Evolutionary conservation across 2,888 invertebrate species (phyloP).

Genomic region (Aphidius colemani): DNA sequence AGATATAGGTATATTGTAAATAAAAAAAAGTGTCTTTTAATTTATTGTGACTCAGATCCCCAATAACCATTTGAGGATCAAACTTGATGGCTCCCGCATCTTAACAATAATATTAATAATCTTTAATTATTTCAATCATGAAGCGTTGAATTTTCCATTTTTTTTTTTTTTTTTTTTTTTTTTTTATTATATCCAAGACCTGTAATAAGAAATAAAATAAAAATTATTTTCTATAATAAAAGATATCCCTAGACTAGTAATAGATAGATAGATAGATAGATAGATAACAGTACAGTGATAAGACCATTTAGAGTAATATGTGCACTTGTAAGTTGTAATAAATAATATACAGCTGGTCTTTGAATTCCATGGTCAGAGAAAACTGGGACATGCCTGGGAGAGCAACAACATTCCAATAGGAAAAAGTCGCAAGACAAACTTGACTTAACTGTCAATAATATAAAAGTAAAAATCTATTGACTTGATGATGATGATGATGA

Average conservation of each 20-base stretch:
- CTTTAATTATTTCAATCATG: not conserved
- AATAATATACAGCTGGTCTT: constrained; percentile 34
- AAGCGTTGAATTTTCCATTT: not conserved
- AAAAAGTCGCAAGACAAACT: constrained; percentile 4
- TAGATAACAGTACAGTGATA: too few species aligned
- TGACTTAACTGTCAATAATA: not conserved
- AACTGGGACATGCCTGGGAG: constrained; percentile 46
- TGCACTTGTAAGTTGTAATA: too few species aligned
- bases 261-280: too few species aligned
- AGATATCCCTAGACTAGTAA: too few species aligned
- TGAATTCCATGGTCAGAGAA: constrained; percentile 50
- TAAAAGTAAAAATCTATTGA: too few species aligned
- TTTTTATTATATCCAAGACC: not conserved
- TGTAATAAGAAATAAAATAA: not conserved
- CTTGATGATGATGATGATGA: too few species aligned
- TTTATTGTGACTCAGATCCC: constrained; percentile 46
- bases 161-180: too few species aligned
- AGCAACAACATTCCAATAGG: constrained; percentile 40
- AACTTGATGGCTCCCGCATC: constrained; percentile 54
- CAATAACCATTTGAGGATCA: constrained; percentile 48
- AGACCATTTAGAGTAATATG: too few species aligned
- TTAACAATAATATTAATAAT: constrained; percentile 36
- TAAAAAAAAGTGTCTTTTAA: not conserved
- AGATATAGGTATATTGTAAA: too few species aligned
- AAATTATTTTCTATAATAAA: not conserved